These are phyloP conservation scores for Cinclus cinclus DNA, from an alignment of 2,113 vertebrate species.

Conservation along the genomic window DNA sequence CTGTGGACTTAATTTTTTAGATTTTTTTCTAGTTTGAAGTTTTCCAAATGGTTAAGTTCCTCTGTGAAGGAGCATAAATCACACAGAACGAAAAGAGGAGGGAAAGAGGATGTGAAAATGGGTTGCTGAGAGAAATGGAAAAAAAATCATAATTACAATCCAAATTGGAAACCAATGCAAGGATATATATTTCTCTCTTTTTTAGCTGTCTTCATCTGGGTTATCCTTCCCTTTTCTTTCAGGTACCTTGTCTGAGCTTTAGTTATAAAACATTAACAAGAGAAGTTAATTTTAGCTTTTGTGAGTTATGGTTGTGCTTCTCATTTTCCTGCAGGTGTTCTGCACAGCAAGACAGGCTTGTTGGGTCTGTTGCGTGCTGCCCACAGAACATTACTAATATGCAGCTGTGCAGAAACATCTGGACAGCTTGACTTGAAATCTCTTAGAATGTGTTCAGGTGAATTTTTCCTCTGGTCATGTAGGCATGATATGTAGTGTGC, in stretches of 20 bases:
- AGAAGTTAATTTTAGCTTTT: conserved; percentile 28
- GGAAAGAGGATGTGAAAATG: not conserved
- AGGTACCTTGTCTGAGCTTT: not conserved
- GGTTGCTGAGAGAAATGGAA: not conserved
- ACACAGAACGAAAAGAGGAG: not conserved
- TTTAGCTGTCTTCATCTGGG: not conserved
- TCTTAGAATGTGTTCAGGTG: not conserved
- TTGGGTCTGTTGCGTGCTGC: not conserved
- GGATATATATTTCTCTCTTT: not conserved
- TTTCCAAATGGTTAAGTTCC: not conserved
- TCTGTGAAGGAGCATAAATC: not conserved
- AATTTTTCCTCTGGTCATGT: not conserved
- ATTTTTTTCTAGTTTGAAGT: not conserved
- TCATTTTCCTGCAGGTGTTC: conserved; percentile 50
- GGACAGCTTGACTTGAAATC: not conserved
- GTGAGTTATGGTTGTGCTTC: not conserved
- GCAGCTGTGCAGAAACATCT: conserved; percentile 38
- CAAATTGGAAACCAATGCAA: not conserved
- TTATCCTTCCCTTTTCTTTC: not conserved
- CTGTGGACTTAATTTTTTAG: not conserved
- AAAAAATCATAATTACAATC: not conserved
- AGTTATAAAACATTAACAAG: not conserved
- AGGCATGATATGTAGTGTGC: not conserved
- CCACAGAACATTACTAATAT: not conserved
- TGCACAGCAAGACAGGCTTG: not conserved